phyloP scores from a whole-genome alignment of 2,888 invertebrate species.

The Drosophila neotestacea region DNA sequence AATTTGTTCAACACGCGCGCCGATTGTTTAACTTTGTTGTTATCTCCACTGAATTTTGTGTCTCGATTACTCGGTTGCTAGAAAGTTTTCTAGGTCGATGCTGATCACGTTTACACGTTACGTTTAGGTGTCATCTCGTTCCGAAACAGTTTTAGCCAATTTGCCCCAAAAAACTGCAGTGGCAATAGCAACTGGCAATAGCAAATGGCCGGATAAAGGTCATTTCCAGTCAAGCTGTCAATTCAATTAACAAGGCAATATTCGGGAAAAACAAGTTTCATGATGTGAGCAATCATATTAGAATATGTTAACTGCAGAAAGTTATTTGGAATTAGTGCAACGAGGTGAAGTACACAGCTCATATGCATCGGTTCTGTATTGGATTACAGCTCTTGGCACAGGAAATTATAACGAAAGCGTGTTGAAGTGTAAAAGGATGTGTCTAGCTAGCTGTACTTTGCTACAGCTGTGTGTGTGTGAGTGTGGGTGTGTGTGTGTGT shows the following conservation, averaged over 20 bases:
- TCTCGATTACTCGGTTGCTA: constrained; percentile 43
- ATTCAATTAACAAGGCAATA: constrained; percentile 58
- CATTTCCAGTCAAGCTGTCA: constrained; percentile 47
- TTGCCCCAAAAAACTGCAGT: constrained; percentile 27
- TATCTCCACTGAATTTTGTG: constrained; percentile 25
- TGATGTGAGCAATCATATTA: constrained; percentile 13
- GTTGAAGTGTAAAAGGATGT: constrained; percentile 74
- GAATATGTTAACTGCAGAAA: constrained; percentile 43
- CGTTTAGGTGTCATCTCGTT: constrained; percentile 25
- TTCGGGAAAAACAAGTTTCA: constrained; percentile 21
- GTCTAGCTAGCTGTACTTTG: constrained; percentile 28
- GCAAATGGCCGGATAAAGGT: constrained; percentile 56
- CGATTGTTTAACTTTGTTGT: constrained; percentile 63
- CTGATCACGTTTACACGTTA: constrained; percentile 65
- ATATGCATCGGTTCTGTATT: constrained; percentile 28
- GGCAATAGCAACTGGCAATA: constrained; percentile 35
- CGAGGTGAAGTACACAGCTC: not conserved
- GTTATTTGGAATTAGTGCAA: constrained; percentile 49
- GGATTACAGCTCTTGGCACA: constrained; percentile 52
- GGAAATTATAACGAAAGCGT: constrained; percentile 77
- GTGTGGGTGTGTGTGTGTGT: constrained; percentile 23
- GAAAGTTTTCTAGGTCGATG: constrained; percentile 70
- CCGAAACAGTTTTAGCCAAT: constrained; percentile 34
- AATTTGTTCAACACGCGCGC: constrained; percentile 63
- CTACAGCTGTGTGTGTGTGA: not conserved